phyloP scores from a whole-genome alignment of 2,797 vertebrate species.

The Neosilurus mollespiculum region DNA sequence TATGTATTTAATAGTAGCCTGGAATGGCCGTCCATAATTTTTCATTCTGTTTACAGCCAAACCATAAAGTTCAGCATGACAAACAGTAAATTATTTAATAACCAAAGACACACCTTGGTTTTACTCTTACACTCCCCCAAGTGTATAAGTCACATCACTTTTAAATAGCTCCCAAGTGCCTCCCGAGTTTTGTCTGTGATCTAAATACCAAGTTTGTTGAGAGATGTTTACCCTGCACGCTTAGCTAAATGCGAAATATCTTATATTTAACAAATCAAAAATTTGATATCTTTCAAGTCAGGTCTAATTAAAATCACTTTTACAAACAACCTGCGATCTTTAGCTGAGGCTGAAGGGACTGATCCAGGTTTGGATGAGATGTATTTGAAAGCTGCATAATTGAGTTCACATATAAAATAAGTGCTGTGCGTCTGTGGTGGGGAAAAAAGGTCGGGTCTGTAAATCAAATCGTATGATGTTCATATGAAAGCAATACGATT shows the following conservation, averaged over 20 bases:
- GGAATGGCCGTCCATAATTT: neutral
- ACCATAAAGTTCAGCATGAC: neutral
- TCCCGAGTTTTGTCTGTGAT: neutral
- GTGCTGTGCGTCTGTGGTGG: no score
- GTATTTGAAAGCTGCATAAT: no score
- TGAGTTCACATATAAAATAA: no score
- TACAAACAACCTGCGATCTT: no score
- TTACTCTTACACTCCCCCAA: neutral
- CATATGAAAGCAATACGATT: no score
- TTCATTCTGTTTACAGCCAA: neutral
- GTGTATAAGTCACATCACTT: neutral
- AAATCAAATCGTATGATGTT: no score
- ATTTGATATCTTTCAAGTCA: neutral
- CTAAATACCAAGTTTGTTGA: neutral
- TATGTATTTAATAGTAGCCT: neutral
- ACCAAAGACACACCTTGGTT: neutral
- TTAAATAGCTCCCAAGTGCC: neutral
- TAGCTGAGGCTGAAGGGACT: no score
- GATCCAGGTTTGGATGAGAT: no score
- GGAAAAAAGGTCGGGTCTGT: no score
- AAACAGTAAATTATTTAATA: neutral
- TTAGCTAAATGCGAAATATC: neutral
- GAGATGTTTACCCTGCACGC: neutral
- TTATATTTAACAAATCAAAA: neutral
- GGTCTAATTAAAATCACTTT: no score